Percentiles rank a stretch among this genome's conserved stretches.
Conservation (phyloP, 2,888 invertebrate genomes). For the Conistra vaccinii region DNA sequence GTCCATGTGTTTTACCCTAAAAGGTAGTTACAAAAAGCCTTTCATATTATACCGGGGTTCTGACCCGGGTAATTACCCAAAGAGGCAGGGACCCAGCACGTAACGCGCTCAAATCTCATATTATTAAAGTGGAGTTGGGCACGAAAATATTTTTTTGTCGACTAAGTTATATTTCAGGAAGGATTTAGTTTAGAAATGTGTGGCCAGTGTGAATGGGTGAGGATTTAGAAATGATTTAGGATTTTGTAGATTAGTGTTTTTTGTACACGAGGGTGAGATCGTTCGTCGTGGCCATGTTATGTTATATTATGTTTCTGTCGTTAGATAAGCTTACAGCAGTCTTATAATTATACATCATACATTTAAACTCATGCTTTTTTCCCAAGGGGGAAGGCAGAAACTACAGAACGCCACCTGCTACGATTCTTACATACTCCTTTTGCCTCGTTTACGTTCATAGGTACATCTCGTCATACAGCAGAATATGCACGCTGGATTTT, state of each 20-base stretch:
- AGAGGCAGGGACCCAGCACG: slow-evolving; percentile 55
- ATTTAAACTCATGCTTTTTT: background rate
- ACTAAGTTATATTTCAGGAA: slow-evolving; percentile 54
- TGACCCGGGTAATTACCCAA: slow-evolving; percentile 69
- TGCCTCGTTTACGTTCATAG: background rate
- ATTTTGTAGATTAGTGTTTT: slow-evolving; percentile 21
- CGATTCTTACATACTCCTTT: background rate
- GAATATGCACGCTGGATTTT: background rate
- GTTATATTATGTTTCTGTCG: background rate
- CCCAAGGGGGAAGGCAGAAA: no score
- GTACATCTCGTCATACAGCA: background rate
- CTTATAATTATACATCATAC: background rate
- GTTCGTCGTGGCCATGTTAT: background rate
- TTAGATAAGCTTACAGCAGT: background rate
- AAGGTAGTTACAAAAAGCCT: slow-evolving; percentile 61
- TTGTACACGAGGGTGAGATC: background rate
- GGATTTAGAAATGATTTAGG: slow-evolving; percentile 47
- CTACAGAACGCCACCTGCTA: background rate
- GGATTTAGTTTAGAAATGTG: slow-evolving; percentile 53
- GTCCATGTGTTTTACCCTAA: slow-evolving; percentile 56
- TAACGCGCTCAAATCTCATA: slow-evolving; percentile 71
- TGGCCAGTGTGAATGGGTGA: slow-evolving; percentile 31
- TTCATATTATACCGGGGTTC: slow-evolving; percentile 54
- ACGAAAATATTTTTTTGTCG: slow-evolving; percentile 67
- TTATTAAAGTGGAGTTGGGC: slow-evolving; percentile 66